Base-by-base conservation (phyloP, 2,113 vertebrate species). In the Sprattus sprattus region DNA sequence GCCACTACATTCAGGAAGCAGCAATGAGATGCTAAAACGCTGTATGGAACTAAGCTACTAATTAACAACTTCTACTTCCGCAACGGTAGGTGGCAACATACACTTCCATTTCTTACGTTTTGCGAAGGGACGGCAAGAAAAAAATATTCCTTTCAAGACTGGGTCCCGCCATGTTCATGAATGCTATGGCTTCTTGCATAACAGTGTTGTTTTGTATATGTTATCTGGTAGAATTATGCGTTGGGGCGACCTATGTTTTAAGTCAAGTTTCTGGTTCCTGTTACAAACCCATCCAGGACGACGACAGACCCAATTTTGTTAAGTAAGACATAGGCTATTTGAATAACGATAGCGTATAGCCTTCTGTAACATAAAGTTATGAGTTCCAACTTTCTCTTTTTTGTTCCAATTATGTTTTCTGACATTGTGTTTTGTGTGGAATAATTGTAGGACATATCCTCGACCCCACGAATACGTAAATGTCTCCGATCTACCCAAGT, bases 401-500 rank as follows among this genome's bases (percentile, higher is more conserved):
- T n/a, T n/a, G n/a, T n/a, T n/a, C n/a, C 39, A 46, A n/a, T 13
- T n/a, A 22, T 44, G 3, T 82, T 83, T 85, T 46, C 18, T 52
- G 3, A 5, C 18, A 9, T 18, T 45, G 10, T 20, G 11, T 22
- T 44, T 1, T 28, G 10, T 45, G 28, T 45, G 3, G 15, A 81
- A 39, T 71, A 11, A 28, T 39, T 57, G 50, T 50, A 91, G 89
- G 80, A 90, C 86, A 2, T 89, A 89, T 80, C 93, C 94, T 0
- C 92, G 96, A 0, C 96, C 96, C 0, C 93, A 96, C 52, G 96
- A 97, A 84, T 96, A 94, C 82, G 84, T 97, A 89, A 88, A 93
- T 0, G 1, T 83, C 0, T 52, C 90, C 0, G 89, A 92, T 10
- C 90, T 97, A 0, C 96, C 96, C 46, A 44, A 39, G 81, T 90